Evolutionary conservation across 2,113 vertebrate genomes (phyloP), one percentile per base, ranked within the genome.

Genomic region (Micronycteris hirsuta): DNA sequence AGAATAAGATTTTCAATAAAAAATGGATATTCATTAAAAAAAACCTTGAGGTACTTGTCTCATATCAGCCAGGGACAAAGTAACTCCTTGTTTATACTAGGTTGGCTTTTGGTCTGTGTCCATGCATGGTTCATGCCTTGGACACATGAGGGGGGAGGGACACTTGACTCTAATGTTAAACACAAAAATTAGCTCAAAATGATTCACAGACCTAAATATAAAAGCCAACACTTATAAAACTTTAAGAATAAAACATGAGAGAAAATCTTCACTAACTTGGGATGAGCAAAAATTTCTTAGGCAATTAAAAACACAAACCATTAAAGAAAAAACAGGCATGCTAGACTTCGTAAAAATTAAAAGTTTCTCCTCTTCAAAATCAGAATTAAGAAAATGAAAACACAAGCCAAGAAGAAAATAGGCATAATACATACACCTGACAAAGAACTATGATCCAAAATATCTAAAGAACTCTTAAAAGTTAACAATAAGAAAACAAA

Each of bases 111-210:
- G 56, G 56, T 58, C 56, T 58, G 56, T 58, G 22, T 22, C 22
- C 56, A 58, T 10, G 22, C 20, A 20, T 58, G 56, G 56, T 24
- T 58, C 56, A 58, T 58, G 56, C 56, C 56, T 58, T 58, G 56
- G 56, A 58, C 22, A 58, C 22, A 24, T 56, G 52, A 7, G 1
- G 52, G 52, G 52, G 52, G 16, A 17, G 15, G 43, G 8, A 43
- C 43, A 2, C 15, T 80, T 93, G 52, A 54, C 49, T 87, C 70
- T 95, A 56, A 70, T 0, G 45, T 10, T 43, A 91, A 94, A 76
- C 78, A 82, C 28, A 96, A 95, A 89, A 93, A 88, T 76, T 70
- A 86, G 74, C 41, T 95, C 45, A 58, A 95, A 96, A 95, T 71
- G 54, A 96, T 96, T 85, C 28, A 95, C 0, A 92, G 17, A 67